These are phyloP conservation scores for Lysandra bellargus DNA, from an alignment of 2,888 invertebrate species.

Conservation along the genomic window DNA sequence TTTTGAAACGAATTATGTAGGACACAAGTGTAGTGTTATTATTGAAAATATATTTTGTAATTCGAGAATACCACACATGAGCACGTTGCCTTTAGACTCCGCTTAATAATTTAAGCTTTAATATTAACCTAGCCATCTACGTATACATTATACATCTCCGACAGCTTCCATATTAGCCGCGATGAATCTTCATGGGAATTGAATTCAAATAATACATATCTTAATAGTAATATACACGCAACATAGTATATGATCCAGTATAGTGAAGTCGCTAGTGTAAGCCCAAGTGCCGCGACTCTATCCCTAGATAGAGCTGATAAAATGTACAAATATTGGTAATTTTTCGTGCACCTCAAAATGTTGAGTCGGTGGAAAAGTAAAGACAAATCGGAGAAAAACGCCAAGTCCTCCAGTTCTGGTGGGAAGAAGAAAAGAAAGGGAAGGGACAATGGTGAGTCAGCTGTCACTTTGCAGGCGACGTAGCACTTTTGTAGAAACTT, in stretches of 20 bases:
- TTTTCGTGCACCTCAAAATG: constrained; percentile 69
- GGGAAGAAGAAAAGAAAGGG: constrained; percentile 93
- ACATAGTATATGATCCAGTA: constrained; percentile 28
- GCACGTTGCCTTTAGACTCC: not conserved
- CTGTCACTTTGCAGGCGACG: constrained; percentile 10
- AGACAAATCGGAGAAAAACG: constrained; percentile 87
- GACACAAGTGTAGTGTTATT: constrained; percentile 12
- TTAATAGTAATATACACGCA: constrained; percentile 32
- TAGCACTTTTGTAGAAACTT: not conserved
- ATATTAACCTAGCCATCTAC: constrained; percentile 14
- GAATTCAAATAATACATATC: constrained; percentile 33
- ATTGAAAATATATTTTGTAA: constrained; percentile 1
- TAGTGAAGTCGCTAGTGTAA: constrained; percentile 22
- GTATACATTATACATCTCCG: constrained; percentile 11
- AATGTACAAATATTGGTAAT: constrained; percentile 35
- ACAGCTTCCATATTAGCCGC: constrained; percentile 31
- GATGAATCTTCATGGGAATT: constrained; percentile 30
- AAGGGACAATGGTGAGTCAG: constrained; percentile 86
- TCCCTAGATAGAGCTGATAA: constrained; percentile 36
- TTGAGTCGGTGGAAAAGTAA: constrained; percentile 92
- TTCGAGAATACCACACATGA: not conserved
- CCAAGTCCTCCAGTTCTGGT: constrained; percentile 76
- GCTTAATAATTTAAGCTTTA: constrained; percentile 20
- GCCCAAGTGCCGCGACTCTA: constrained; percentile 34
- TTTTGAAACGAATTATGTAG: constrained; percentile 18